Percentiles rank a stretch among this genome's conserved stretches.
Conservation (phyloP, 2,797 vertebrate species). For the Chaetophractus vellerosus region DNA sequence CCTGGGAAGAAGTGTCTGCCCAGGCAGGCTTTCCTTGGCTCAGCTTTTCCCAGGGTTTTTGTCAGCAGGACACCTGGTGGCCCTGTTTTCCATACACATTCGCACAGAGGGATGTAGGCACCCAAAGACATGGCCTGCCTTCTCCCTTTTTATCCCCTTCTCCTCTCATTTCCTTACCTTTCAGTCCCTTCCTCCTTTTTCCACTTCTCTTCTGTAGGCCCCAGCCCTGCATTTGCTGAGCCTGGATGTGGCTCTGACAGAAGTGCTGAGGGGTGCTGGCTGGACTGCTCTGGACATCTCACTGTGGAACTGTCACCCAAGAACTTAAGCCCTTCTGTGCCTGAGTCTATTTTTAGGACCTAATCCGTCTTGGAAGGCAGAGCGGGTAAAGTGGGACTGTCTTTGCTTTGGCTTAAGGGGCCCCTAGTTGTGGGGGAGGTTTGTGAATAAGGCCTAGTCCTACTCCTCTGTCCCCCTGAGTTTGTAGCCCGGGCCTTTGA, state of each 20-base stretch:
- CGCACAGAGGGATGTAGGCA: neutral
- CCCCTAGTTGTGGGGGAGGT: neutral
- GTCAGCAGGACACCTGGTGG: neutral
- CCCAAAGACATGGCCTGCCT: neutral
- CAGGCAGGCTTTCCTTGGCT: neutral
- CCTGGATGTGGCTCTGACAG: neutral
- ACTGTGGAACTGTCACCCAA: neutral
- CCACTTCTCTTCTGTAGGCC: neutral
- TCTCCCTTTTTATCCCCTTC: neutral
- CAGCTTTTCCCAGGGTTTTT: neutral
- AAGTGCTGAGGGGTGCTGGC: neutral
- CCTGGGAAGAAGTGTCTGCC: neutral
- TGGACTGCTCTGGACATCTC: neutral
- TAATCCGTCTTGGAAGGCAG: neutral
- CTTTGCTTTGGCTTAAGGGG: neutral
- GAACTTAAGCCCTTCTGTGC: neutral
- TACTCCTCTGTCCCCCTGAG: neutral
- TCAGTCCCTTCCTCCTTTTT: neutral
- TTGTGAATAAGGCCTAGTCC: neutral
- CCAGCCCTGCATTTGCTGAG: neutral
- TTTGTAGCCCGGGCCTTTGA: neutral
- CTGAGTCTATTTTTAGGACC: neutral
- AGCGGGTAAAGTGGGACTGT: neutral
- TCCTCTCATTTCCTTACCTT: neutral
- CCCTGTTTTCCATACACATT: neutral